phyloP scores from a whole-genome alignment of 2,888 invertebrate genomes.

The Melieria omissa region DNA sequence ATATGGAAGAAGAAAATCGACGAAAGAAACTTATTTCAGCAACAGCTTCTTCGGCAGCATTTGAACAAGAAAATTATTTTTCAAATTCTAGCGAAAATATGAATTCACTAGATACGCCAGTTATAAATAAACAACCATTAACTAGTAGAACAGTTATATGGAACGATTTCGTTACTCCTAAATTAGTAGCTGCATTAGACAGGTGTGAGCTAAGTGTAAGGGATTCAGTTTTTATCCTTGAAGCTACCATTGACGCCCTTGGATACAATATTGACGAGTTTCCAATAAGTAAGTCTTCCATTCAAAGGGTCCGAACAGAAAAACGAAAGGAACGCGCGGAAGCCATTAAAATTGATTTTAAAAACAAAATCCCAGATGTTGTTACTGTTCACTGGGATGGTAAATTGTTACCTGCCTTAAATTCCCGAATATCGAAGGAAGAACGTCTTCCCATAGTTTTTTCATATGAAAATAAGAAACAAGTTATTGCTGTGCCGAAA shows the following conservation, averaged over 20 bases:
- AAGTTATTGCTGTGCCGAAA: background rate
- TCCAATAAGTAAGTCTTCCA: background rate
- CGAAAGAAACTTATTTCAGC: background rate
- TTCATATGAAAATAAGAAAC: slow-evolving; percentile 7
- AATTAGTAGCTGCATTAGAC: background rate
- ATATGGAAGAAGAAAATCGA: slow-evolving; percentile 27
- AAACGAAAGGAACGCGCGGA: slow-evolving; percentile 3
- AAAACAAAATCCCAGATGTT: slow-evolving; percentile 6
- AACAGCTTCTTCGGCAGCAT: background rate
- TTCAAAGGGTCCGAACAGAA: slow-evolving; percentile 2
- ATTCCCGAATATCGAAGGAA: slow-evolving; percentile 17
- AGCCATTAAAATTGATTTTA: slow-evolving; percentile 3
- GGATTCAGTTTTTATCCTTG: background rate
- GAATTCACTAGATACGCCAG: no score
- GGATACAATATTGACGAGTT: background rate
- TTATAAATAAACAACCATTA: background rate
- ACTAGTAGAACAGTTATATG: background rate
- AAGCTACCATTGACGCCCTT: background rate
- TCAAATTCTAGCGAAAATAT: no score
- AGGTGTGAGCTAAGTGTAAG: background rate
- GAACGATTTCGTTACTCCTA: slow-evolving; percentile 2
- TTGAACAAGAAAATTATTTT: no score
- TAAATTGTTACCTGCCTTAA: slow-evolving; percentile 9
- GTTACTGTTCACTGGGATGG: slow-evolving; percentile 14
- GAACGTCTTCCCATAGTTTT: slow-evolving; percentile 6